A percentile compares a stretch with the other conserved stretches of the same genome.
phyloP scores from a whole-genome alignment of 1,140 invertebrate species.

The Bradynema listronoti region DNA sequence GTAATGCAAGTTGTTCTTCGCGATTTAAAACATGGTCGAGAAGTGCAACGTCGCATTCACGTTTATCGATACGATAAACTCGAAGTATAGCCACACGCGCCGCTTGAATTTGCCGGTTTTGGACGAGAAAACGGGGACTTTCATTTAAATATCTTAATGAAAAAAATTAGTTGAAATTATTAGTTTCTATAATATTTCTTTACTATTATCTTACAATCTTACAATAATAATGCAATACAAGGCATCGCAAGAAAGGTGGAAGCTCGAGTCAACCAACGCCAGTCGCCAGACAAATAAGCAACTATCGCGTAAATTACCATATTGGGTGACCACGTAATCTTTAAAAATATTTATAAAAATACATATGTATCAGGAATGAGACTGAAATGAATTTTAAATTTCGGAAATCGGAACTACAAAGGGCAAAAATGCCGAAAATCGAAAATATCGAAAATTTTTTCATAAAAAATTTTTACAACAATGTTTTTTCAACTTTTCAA shows the following conservation, averaged over 20 bases:
- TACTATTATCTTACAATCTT: neutral
- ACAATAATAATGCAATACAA: slow-evolving; percentile 20
- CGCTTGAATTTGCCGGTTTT: slow-evolving; percentile 43
- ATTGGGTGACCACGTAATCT: slow-evolving; percentile 28
- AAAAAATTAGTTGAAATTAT: no score
- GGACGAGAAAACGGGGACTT: slow-evolving; percentile 46
- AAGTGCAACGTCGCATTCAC: slow-evolving; percentile 27
- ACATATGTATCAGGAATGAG: no score
- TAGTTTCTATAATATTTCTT: slow-evolving; percentile 2
- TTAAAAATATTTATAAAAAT: no score
- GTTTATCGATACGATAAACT: slow-evolving; percentile 37
- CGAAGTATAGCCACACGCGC: slow-evolving; percentile 38
- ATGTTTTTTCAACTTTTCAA: no score
- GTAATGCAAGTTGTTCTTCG: slow-evolving; percentile 22
- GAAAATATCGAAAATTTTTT: no score
- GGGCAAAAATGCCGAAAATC: no score
- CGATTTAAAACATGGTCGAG: slow-evolving; percentile 36
- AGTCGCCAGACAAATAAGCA: slow-evolving; percentile 34
- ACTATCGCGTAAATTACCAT: slow-evolving; percentile 39
- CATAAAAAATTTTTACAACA: no score
- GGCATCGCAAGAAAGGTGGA: slow-evolving; percentile 33
- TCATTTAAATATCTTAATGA: slow-evolving; percentile 40
- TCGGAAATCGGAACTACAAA: no score
- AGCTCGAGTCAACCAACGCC: slow-evolving; percentile 29
- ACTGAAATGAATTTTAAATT: no score